Conservation (phyloP, 2,888 invertebrate species). For the Patella ulyssiponensis region DNA sequence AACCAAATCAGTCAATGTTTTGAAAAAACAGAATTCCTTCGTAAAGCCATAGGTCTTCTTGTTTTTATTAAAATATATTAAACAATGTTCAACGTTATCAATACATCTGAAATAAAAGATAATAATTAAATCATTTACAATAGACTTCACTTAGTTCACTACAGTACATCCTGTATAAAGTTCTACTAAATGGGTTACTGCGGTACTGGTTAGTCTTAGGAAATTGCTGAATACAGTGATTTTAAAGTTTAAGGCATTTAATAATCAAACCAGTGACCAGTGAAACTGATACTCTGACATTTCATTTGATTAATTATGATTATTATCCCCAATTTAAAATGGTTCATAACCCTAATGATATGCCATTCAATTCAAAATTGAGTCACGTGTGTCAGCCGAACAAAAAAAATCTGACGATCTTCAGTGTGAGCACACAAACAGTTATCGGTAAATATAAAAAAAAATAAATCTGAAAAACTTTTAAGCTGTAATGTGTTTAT, state of each 20-base stretch:
- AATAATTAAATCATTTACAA: constrained; percentile 13
- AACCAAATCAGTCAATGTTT: constrained; percentile 87
- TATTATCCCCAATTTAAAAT: too few relatives aligned
- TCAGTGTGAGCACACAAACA: too few relatives aligned
- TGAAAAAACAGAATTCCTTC: constrained; percentile 93
- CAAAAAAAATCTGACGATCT: too few relatives aligned
- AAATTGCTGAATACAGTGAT: background rate
- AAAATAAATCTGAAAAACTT: too few relatives aligned
- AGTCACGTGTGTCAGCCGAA: too few relatives aligned
- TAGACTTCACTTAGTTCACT: background rate
- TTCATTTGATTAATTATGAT: too few relatives aligned
- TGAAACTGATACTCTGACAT: too few relatives aligned
- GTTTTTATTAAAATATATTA: constrained; percentile 87
- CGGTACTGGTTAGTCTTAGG: background rate
- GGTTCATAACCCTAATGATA: too few relatives aligned
- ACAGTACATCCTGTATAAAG: background rate
- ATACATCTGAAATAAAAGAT: constrained; percentile 78
- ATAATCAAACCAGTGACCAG: too few relatives aligned
- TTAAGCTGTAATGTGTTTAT: too few relatives aligned
- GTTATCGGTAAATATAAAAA: too few relatives aligned
- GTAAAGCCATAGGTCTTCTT: constrained; percentile 87
- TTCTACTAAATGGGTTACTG: background rate
- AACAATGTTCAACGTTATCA: constrained; percentile 90
- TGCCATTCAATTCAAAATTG: too few relatives aligned
- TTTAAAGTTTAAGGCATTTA: background rate